Percentiles rank a stretch among this genome's conserved stretches.
Evolutionary conservation across 2,888 invertebrate species (phyloP).

Genomic region (Formica aserva): DNA sequence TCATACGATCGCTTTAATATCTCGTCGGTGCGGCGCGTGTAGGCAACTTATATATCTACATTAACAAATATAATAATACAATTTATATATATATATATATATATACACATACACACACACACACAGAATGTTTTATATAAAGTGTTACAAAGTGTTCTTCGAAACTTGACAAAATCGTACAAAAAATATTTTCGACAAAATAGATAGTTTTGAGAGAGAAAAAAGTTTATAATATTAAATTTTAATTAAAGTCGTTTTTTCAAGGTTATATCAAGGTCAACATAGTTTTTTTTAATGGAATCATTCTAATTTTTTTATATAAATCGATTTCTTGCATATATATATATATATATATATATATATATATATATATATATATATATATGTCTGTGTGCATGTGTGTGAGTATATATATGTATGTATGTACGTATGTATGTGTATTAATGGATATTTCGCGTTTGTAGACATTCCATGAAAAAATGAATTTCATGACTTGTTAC

Average conservation of each 20-base stretch:
- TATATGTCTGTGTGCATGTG: not conserved
- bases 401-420: not conserved
- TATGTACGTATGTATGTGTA: not conserved
- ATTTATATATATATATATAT: no score
- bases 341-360: not conserved
- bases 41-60: constrained; percentile 23
- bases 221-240: no score
- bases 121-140: no score
- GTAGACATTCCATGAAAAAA: constrained; percentile 30
- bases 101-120: no score
- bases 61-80: not conserved
- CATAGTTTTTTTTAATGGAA: no score
- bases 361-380: not conserved
- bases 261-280: no score
- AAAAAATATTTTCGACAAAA: no score
- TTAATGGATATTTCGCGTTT: not conserved
- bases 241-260: no score
- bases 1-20: not conserved
- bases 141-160: no score
- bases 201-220: no score
- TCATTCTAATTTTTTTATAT: no score
- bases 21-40: not conserved
- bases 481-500: constrained; percentile 27
- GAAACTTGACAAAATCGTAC: no score
- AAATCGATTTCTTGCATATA: not conserved